Conservation (phyloP, 64 coral and sea anemone species). For the Orbicella faveolata region DNA sequence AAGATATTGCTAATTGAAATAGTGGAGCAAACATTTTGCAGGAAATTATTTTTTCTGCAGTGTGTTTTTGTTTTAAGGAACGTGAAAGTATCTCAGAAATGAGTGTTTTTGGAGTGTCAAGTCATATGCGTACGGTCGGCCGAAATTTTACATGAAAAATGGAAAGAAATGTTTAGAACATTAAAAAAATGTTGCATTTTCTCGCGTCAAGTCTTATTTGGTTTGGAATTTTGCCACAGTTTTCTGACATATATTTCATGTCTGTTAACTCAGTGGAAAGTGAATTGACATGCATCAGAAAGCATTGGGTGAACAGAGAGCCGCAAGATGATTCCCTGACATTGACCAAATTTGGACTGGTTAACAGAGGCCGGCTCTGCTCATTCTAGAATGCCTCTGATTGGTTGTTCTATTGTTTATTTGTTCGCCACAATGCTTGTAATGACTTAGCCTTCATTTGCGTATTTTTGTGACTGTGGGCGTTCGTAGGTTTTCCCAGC, state of each 20-base stretch:
- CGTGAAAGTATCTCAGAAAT: constrained; percentile 1
- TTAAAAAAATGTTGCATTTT: neutral
- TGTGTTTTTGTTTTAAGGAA: neutral
- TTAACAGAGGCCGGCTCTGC: neutral
- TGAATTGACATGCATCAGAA: neutral
- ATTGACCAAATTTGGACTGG: constrained; percentile 41
- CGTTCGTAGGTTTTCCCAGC: neutral
- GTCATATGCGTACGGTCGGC: neutral
- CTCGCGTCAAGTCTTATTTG: neutral
- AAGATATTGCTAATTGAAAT: neutral
- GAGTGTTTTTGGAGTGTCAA: neutral
- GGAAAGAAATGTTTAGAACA: neutral
- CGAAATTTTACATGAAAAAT: neutral
- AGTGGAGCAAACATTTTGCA: neutral
- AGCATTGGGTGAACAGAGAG: neutral
- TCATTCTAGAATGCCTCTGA: constrained; percentile 9
- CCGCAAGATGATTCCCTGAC: constrained; percentile 11
- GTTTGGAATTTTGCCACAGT: neutral
- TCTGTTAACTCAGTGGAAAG: neutral
- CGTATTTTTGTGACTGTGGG: constrained; percentile 5
- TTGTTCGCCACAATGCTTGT: constrained; percentile 12
- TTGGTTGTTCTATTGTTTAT: constrained; percentile 47
- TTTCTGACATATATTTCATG: neutral
- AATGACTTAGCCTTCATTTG: constrained; percentile 3
- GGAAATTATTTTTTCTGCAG: neutral